Base-by-base conservation (phyloP, 1,140 invertebrate genomes). In the Drosophila tristis region DNA sequence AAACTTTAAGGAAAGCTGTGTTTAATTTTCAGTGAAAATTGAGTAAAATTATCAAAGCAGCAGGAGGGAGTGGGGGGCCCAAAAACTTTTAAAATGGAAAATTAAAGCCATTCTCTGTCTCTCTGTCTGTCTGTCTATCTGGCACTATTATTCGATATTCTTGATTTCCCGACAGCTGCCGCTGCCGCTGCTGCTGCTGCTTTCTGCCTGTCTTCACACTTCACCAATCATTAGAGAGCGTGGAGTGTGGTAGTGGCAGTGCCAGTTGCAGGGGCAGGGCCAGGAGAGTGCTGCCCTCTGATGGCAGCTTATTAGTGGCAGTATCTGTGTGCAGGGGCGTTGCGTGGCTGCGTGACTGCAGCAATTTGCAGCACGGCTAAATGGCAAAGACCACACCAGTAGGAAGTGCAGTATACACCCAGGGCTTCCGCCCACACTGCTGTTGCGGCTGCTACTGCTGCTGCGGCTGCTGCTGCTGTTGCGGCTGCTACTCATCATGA, bases 301-400 rank as follows among this genome's bases (percentile, higher is more conserved):
- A 78, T 59, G 82, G 57, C 74, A 78, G 81, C 60, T 80, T 85
- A 74, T 86, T 74, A 71, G 78, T 60, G 59, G 44, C 35, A 39
- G 20, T 15, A 31, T 7, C n/a, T 51, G 49, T 49, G 42, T 71
- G 39, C 8, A 45, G 20, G 16, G 35, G 35, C 35, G 35, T 39
- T 45, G 31, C 20, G 54, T 26, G 55, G 47, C 43, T 64, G 73
- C 79, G 78, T 80, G 78, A 66, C 71, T 67, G 67, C 72, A 39
- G 72, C 72, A 75, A 75, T 75, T 75, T 66, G 72, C 72, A 75
- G 71, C 53, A 26, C 29, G 48, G 48, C 47, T 25, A 56, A 64
- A 65, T 70, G 60, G 60, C 61, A 66, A 48, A 35, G 44, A 51
- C 51, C 23, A 49, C 55, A 16, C 6, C 5, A 43, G 48, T 20